A percentile compares a stretch with the other conserved stretches of the same genome.
Evolutionary conservation across 2,888 invertebrate genomes (phyloP).

Genomic region (Rutpela maculata): DNA sequence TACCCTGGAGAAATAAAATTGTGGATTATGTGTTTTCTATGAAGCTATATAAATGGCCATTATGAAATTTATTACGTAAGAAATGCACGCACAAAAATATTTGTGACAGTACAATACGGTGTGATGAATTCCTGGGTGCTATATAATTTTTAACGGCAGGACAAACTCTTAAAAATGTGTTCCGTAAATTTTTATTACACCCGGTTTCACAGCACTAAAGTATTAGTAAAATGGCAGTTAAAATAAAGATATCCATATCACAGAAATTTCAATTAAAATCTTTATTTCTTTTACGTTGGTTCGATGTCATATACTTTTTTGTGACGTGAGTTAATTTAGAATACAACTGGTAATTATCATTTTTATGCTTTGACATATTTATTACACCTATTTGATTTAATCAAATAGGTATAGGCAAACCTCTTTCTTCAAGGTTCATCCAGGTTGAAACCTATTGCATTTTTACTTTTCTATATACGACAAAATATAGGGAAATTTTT

Average conservation of each 20-base stretch:
- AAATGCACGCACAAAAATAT: conserved; percentile 46
- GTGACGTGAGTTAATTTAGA: too few species aligned
- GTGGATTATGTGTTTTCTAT: conserved; percentile 49
- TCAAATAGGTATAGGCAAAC: too few species aligned
- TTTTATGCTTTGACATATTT: too few species aligned
- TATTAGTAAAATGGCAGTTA: background rate
- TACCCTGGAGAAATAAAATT: conserved; percentile 47
- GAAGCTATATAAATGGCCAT: conserved; percentile 38
- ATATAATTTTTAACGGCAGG: conserved; percentile 5
- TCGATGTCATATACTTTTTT: too few species aligned
- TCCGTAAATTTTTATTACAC: background rate
- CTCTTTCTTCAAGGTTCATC: too few species aligned
- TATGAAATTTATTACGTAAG: conserved; percentile 48
- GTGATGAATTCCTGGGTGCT: conserved; percentile 7
- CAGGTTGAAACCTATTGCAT: too few species aligned
- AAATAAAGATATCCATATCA: background rate
- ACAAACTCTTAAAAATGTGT: background rate
- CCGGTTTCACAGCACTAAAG: background rate
- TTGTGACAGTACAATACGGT: conserved; percentile 4
- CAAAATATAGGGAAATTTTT: too few species aligned
- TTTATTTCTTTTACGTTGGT: too few species aligned
- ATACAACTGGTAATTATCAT: too few species aligned
- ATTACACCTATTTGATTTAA: too few species aligned
- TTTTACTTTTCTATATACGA: too few species aligned
- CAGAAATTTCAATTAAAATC: background rate